phyloP scores from a whole-genome alignment of 2,888 invertebrate species.

The Rhodophaea formosa region DNA sequence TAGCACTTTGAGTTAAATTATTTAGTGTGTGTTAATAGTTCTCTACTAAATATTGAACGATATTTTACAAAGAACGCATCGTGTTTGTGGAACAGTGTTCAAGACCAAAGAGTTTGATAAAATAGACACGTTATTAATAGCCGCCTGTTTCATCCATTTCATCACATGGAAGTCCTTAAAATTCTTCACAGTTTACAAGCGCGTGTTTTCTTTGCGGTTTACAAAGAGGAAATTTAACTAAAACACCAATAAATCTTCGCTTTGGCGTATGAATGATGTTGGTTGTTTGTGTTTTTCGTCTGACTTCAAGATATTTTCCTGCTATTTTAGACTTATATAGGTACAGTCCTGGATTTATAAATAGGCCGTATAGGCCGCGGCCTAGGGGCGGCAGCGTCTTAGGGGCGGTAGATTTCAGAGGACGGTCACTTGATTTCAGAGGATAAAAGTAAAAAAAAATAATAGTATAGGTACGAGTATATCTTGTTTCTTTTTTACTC shows the following conservation, averaged over 20 bases:
- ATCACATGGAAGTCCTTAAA: constrained; percentile 37
- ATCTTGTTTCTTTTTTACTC: too few relatives aligned
- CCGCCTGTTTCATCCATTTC: constrained; percentile 20
- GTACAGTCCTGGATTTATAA: too few relatives aligned
- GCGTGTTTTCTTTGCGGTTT: constrained; percentile 27
- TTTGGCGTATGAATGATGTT: constrained; percentile 20
- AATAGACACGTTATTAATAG: constrained; percentile 9
- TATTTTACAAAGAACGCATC: not conserved
- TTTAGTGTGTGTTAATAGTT: too few relatives aligned
- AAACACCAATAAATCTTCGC: constrained; percentile 34
- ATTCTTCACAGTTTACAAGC: constrained; percentile 41
- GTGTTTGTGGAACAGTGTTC: not conserved
- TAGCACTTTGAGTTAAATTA: too few relatives aligned
- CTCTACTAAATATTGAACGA: too few relatives aligned
- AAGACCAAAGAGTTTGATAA: not conserved
- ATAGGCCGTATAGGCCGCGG: too few relatives aligned
- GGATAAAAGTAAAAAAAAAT: too few relatives aligned
- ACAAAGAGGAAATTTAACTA: constrained; percentile 24
- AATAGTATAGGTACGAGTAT: too few relatives aligned
- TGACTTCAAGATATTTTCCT: constrained; percentile 21
- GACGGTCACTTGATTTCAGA: too few relatives aligned
- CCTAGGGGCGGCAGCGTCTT: too few relatives aligned
- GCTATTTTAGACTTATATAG: not conserved
- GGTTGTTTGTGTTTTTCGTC: constrained; percentile 24
- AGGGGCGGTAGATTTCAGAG: too few relatives aligned